A percentile compares a stretch with the other conserved stretches of the same genome.
These are phyloP conservation scores for Columba janthina DNA, from an alignment of 2,113 vertebrate genomes.

Conservation along the genomic window DNA sequence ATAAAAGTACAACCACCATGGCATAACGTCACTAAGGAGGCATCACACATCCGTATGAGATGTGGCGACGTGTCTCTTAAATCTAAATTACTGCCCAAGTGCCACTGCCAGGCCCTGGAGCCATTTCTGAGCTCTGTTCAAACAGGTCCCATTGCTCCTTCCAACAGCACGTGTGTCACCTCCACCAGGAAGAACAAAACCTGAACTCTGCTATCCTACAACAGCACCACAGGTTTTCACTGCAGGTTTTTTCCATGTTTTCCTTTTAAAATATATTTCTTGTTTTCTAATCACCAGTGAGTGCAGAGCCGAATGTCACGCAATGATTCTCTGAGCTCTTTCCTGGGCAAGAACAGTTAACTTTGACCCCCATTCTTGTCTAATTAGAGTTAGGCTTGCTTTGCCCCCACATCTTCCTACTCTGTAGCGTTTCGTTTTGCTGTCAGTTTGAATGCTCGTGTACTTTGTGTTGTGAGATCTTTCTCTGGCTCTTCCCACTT, in stretches of 20 bases:
- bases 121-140: not conserved
- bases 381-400: not conserved
- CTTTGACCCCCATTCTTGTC: not conserved
- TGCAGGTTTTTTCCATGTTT: not conserved
- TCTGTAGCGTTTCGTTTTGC: not conserved
- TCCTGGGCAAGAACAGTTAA: not conserved
- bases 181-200: not conserved
- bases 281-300: not conserved
- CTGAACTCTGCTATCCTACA: not conserved
- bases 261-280: not conserved
- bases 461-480: not conserved
- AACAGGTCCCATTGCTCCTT: not conserved
- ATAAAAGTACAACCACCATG: not conserved
- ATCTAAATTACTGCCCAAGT: not conserved
- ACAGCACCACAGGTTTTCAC: not conserved
- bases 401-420: not conserved
- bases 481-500: not conserved
- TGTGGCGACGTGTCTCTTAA: not conserved
- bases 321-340: not conserved
- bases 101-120: not conserved
- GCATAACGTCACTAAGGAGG: not conserved
- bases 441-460: accelerated
- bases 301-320: not conserved
- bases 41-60: not conserved
- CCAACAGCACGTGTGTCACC: not conserved